Base-by-base conservation (phyloP, 2,888 invertebrate genomes). In the Encarsia formosa region DNA sequence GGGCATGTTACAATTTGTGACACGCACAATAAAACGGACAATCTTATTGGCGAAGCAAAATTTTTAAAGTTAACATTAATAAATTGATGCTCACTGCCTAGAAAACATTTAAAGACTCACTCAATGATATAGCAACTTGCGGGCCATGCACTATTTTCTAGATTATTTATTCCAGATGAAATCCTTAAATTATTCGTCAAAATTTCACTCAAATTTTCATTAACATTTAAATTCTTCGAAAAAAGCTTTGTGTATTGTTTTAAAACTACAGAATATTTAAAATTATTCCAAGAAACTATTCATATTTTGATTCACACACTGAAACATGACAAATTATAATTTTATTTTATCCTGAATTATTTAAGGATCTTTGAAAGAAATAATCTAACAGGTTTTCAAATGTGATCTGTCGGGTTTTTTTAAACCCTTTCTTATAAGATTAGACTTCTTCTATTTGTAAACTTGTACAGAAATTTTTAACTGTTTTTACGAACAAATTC, bases 21-120 rank as follows among this genome's bases (percentile, higher is more conserved):
- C 40, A 51, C 57, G 57, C 55, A 57, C 57, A 59, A 56, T 51
- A 37, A 24, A 52, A 53, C 47, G 45, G 56, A 58, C 57, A 58
- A 52, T 54, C 48, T 54, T 29, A 50, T 52, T 49, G 34, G 16
- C 29, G 19, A 51, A 13, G 34, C 38, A 16, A 55, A 44, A 48
- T 44, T 51, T 50, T 4, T 8, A 34, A n/a, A n/a, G 11, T 34
- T 3, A 16, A 43, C 22, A 23, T 11, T 42, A 18, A 22, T 20
- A 18, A 49, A 47, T 49, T 46, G 41, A 26, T 23, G 6, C 43
- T 52, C 52, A 56, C 47, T 56, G 49, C 49, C 49, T 37, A 41
- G 5, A 20, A 45, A 49, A 19, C 49, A 22, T 43, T 32, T 39
- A 29, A 49, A 40, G 19, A 40, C 42, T 50, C 52, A 50, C 39